Base-by-base conservation (phyloP, 1,140 invertebrate genomes). In the Leptinotarsa defecta region DNA sequence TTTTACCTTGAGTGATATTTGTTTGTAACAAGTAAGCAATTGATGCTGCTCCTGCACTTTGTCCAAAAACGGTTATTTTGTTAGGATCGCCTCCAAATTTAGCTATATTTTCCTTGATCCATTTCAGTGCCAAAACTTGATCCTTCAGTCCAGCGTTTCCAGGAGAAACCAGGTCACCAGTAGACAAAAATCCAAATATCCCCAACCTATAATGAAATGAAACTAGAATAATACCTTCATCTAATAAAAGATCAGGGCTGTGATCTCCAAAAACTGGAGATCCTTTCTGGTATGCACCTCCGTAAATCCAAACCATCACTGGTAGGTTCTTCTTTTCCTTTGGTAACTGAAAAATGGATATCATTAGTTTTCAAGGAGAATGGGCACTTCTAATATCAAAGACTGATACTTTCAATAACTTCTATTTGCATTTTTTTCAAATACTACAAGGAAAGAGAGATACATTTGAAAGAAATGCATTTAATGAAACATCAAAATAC, bases 11-110 rank as follows among this genome's bases (percentile, higher is more conserved):
- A 0, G 88, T 87, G 34, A 84, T 89, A 48, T 91, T 91, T 4
- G 92, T 92, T 0, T 93, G 82, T 85, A 92, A 87, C 80, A 92
- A 91, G 52, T 92, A 84, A 57, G 88, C 85, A 0, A 90, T 88
- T 43, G 90, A 90, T 77, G 88, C 88, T 0, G 89, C 88, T 0
- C 93, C 93, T 11, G 91, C 92, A 73, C 91, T 91, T 80, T 91
- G 91, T 15, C 93, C 93, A 1, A 87, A 77, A 2, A 93, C 86
- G 0, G 93, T 94, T 1, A 95, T 89, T 3, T 85, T 83, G 73
- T 88, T 86, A 0, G 91, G 89, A 86, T 95, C 91, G 0, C 93
- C 94, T 1, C 93, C 92, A 81, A 94, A 94, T 0, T 86, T 81
- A 1, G 79, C 86, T 24, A 94, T 93, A 78, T 94, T 92, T 24